Percentiles rank a stretch among this genome's conserved stretches.
Conservation (phyloP, 2,113 vertebrate species). For the Etia nguti region DNA sequence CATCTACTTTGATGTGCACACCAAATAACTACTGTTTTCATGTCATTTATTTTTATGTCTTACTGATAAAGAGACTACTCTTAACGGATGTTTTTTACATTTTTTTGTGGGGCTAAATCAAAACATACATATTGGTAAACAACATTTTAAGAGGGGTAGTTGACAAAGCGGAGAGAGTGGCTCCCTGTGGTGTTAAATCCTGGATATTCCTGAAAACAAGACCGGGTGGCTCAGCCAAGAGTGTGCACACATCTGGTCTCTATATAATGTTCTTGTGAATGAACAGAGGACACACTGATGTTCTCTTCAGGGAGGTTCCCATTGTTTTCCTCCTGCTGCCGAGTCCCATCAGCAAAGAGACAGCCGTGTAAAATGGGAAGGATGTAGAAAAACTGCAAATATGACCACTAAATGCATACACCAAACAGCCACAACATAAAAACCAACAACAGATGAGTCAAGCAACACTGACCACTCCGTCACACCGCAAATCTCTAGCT, state of each 20-base stretch:
- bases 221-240: not conserved
- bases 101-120: not conserved
- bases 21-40: not conserved
- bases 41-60: not conserved
- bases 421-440: not conserved
- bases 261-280: conserved; percentile 60
- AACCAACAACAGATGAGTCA: not conserved
- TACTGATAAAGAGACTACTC: not conserved
- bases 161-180: not conserved
- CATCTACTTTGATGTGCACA: not conserved
- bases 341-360: not conserved
- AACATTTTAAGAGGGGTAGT: not conserved
- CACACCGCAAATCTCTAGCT: not conserved
- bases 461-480: not conserved
- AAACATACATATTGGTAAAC: conserved; percentile 14
- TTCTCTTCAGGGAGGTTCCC: conserved; percentile 24
- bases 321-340: conserved; percentile 20
- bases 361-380: not conserved
- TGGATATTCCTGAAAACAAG: conserved; percentile 19
- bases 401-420: not conserved
- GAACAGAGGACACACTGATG: conserved; percentile 29
- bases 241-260: conserved; percentile 62
- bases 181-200: conserved; percentile 32
- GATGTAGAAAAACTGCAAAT: not conserved
- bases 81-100: not conserved